Conservation (phyloP, 2,797 vertebrate species). For the Nannoperca obscura region DNA sequence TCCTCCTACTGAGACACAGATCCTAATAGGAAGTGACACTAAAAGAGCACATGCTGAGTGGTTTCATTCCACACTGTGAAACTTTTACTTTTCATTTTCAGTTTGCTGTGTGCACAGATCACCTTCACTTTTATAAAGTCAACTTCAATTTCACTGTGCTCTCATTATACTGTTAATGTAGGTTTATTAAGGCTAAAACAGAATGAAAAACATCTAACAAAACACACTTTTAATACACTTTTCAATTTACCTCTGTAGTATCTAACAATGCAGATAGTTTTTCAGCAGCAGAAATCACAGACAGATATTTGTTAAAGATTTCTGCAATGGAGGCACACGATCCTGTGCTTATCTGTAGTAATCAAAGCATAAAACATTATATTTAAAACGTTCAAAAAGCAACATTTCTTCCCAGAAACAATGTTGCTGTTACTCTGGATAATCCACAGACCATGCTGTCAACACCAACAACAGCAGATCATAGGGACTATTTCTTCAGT, state of each 20-base stretch:
- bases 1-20: conserved; percentile 7
- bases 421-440: not conserved
- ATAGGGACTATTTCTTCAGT: not conserved
- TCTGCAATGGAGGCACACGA: not conserved
- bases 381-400: not conserved
- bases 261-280: not conserved
- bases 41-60: not conserved
- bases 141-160: not conserved
- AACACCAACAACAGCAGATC: not conserved
- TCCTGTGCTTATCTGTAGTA: not conserved
- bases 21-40: conserved; percentile 52
- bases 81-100: conserved; percentile 54
- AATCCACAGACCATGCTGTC: not conserved
- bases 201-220: not conserved
- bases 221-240: not conserved
- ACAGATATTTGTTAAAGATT: not conserved
- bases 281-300: not conserved
- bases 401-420: not conserved
- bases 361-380: not conserved
- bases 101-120: conserved; percentile 13
- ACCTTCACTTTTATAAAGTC: conserved; percentile 13
- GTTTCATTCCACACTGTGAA: conserved; percentile 40
- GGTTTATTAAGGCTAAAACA: not conserved
- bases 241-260: not conserved
- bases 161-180: not conserved